Conservation (phyloP, 2,797 vertebrate genomes). For the Dendrocincla tyrannina region DNA sequence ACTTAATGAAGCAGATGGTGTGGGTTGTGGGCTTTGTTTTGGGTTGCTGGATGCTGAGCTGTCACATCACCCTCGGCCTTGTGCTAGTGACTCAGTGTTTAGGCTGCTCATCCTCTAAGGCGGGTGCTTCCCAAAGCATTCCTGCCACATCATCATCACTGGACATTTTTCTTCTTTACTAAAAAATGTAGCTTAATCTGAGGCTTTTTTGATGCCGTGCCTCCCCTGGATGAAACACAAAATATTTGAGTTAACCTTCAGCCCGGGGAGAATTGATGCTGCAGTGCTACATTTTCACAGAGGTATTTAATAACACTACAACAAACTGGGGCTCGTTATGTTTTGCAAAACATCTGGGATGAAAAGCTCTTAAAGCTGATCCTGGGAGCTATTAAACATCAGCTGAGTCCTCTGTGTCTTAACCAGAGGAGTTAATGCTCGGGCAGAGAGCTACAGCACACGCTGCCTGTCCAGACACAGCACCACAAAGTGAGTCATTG, state of each 20-base stretch:
- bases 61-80: not conserved
- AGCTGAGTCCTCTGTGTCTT: not conserved
- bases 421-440: not conserved
- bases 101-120: not conserved
- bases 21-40: not conserved
- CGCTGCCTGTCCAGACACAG: not conserved
- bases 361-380: not conserved
- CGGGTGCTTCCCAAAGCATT: not conserved
- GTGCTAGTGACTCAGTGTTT: not conserved
- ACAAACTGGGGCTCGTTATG: not conserved
- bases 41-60: not conserved
- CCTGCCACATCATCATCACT: not conserved
- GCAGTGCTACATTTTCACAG: not conserved
- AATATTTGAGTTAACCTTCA: not conserved
- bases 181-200: rapidly evolving
- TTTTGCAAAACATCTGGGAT: not conserved
- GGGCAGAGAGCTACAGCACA: not conserved
- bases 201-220: rapidly evolving
- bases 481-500: not conserved
- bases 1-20: not conserved
- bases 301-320: not conserved
- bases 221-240: not conserved
- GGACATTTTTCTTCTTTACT: not conserved
- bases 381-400: not conserved
- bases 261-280: not conserved